A percentile compares a stretch with the other conserved stretches of the same genome.
Evolutionary conservation across 2,797 vertebrate genomes (phyloP).

Genomic region (Eutrigla gurnardus): DNA sequence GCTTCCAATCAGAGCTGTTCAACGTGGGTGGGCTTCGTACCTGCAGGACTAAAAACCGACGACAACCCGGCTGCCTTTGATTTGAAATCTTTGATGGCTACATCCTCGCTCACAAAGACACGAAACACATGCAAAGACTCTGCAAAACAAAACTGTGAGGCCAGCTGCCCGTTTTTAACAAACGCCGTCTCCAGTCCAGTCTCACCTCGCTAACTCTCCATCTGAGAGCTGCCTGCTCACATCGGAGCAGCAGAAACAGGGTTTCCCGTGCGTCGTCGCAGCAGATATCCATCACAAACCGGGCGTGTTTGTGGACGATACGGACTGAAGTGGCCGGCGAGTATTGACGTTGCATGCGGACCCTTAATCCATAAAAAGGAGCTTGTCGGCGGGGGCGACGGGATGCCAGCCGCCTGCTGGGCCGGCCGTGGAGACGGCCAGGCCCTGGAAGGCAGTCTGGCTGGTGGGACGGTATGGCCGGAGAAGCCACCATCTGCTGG

Average conservation of each 20-base stretch:
- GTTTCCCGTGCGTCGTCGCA: slow-evolving; percentile 23
- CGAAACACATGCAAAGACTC: slow-evolving; percentile 41
- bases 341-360: slow-evolving; percentile 71
- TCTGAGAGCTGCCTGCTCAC: slow-evolving; percentile 40
- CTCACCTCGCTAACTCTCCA: slow-evolving; percentile 29
- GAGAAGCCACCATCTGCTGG: slow-evolving; percentile 85
- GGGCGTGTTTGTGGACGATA: slow-evolving; percentile 5
- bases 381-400: slow-evolving; percentile 71
- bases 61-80: slow-evolving; percentile 35
- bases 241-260: slow-evolving; percentile 23
- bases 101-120: slow-evolving; percentile 36
- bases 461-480: slow-evolving; percentile 80
- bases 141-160: slow-evolving; percentile 44
- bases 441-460: slow-evolving; percentile 78
- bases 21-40: slow-evolving; percentile 18
- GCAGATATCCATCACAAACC: slow-evolving; percentile 33
- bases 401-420: slow-evolving; percentile 78
- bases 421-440: slow-evolving; percentile 72
- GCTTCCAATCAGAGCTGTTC: slow-evolving; percentile 59
- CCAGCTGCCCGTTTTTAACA: slow-evolving; percentile 48
- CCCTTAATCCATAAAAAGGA: slow-evolving; percentile 77
- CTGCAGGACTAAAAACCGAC: slow-evolving; percentile 41
- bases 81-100: slow-evolving; percentile 60
- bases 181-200: slow-evolving; percentile 39
- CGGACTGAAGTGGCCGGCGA: slow-evolving; percentile 43